Conservation (phyloP, 1,140 invertebrate species). For the Pachyrhynchus sulphureomaculatus region DNA sequence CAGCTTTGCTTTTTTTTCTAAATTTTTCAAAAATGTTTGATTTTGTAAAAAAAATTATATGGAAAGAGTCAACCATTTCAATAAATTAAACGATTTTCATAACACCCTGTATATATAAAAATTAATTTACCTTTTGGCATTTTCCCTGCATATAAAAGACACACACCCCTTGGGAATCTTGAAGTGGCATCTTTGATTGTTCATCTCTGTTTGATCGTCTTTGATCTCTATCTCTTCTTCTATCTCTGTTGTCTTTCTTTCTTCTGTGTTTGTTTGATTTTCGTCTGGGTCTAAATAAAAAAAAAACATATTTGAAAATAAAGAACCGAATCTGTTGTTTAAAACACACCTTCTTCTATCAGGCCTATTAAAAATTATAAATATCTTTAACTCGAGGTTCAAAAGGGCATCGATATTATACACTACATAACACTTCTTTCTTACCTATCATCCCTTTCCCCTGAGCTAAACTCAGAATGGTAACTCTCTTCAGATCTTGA, state of each 20-base stretch:
- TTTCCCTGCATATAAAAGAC: conserved; percentile 86
- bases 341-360: too few relatives aligned
- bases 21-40: too few relatives aligned
- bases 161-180: conserved; percentile 71
- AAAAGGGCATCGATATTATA: too few relatives aligned
- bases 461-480: conserved; percentile 41
- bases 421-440: too few relatives aligned
- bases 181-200: conserved; percentile 45
- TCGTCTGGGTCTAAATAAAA: conserved; percentile 3
- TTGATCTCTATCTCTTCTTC: conserved; percentile 33
- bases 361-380: too few relatives aligned
- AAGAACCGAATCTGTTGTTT: too few relatives aligned
- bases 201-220: conserved; percentile 34
- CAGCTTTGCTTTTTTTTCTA: too few relatives aligned
- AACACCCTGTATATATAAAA: too few relatives aligned
- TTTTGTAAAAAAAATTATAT: too few relatives aligned
- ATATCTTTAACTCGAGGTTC: too few relatives aligned
- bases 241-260: conserved; percentile 24
- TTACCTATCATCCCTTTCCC: conserved; percentile 29
- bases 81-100: too few relatives aligned
- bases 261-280: conserved; percentile 13
- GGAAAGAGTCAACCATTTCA: too few relatives aligned
- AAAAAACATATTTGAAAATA: background rate
- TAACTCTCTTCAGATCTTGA: conserved; percentile 39
- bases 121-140: conserved; percentile 66